phyloP scores from a whole-genome alignment of 2,113 vertebrate genomes.

The Ceyx melanurus region DNA sequence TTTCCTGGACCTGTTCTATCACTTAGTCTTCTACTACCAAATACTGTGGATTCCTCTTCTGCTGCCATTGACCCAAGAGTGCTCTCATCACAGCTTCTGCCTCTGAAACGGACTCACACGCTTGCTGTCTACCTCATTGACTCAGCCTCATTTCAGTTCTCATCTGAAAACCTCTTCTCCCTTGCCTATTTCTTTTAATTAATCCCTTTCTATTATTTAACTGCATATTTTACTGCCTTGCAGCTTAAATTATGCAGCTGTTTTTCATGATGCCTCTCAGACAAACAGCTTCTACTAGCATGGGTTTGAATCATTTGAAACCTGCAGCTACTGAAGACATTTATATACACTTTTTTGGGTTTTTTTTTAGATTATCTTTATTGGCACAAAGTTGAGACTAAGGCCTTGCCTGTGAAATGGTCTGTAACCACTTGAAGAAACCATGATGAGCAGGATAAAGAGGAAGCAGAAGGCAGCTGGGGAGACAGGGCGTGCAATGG shows the following conservation, averaged over 20 bases:
- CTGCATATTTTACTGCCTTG: not conserved
- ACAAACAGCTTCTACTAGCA: not conserved
- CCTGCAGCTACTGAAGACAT: not conserved
- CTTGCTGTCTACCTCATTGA: not conserved
- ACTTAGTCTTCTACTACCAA: not conserved
- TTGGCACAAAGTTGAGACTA: not conserved
- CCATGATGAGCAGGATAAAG: not conserved
- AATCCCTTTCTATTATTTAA: constrained; percentile 18
- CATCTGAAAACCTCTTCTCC: not conserved
- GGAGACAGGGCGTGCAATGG: not conserved
- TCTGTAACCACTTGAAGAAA: not conserved
- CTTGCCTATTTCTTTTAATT: constrained; percentile 14
- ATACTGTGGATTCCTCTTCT: not conserved
- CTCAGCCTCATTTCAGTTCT: not conserved
- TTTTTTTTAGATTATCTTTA: not conserved
- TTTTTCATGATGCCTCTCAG: not conserved
- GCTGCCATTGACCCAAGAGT: not conserved
- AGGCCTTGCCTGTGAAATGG: not conserved
- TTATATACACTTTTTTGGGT: not conserved
- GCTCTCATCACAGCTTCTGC: not conserved
- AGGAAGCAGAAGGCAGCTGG: not conserved
- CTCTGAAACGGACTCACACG: not conserved
- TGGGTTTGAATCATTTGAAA: not conserved
- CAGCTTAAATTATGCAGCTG: not conserved
- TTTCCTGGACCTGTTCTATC: not conserved